Conservation (phyloP, 2,113 vertebrate genomes). For the Australoheros scitulus region DNA sequence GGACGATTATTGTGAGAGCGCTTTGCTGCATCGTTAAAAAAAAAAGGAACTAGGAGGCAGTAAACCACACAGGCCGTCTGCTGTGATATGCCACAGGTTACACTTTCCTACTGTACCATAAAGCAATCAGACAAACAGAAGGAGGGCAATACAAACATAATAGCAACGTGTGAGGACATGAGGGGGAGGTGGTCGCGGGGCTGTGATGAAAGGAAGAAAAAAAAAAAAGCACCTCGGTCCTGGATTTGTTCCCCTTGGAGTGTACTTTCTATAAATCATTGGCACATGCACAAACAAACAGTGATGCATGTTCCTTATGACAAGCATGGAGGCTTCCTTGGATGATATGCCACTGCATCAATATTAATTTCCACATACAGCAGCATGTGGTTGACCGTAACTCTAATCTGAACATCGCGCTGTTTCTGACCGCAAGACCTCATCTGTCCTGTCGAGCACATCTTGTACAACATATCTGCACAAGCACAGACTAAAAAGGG, state of each 20-base stretch:
- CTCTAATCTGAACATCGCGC: neutral
- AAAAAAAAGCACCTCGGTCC: neutral
- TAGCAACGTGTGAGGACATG: neutral
- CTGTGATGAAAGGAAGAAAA: neutral
- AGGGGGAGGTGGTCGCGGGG: neutral
- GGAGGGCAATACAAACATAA: slow-evolving; percentile 35
- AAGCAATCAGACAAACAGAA: slow-evolving; percentile 43
- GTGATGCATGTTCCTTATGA: neutral
- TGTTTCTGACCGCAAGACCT: neutral
- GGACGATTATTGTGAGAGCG: neutral
- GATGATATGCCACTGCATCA: neutral
- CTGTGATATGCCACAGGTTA: neutral
- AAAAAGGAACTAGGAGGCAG: neutral
- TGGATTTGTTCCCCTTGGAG: neutral
- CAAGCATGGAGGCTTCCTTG: neutral
- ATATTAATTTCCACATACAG: neutral
- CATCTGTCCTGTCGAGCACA: neutral
- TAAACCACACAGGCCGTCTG: neutral
- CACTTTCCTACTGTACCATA: neutral
- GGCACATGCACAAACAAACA: neutral
- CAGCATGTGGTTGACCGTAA: neutral
- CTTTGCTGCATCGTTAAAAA: neutral
- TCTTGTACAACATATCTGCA: neutral
- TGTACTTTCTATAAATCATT: neutral
- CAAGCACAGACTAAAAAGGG: slow-evolving; percentile 23